These are phyloP conservation scores for Catharus fuscescens DNA, from an alignment of 2,113 vertebrate genomes.

Conservation along the genomic window DNA sequence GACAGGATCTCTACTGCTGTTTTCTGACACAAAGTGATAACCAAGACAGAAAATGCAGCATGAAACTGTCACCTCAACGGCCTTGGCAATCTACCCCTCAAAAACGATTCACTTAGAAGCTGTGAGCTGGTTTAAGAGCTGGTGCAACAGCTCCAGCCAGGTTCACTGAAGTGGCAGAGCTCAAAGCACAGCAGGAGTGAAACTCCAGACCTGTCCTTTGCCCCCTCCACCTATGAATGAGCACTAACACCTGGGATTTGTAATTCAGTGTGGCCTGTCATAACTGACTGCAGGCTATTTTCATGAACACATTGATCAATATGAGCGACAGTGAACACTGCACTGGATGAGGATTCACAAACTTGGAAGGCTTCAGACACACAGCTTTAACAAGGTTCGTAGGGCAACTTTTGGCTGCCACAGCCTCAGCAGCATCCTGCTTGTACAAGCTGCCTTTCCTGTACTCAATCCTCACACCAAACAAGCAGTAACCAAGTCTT, in stretches of 20 bases:
- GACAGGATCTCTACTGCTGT: neutral
- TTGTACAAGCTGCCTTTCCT: neutral
- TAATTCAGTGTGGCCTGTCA: fast-evolving
- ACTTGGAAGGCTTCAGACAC: neutral
- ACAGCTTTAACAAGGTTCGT: neutral
- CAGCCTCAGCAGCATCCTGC: neutral
- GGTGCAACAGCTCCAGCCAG: neutral
- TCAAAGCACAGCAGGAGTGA: neutral
- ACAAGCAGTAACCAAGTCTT: neutral
- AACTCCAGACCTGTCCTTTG: neutral
- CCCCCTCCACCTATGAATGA: neutral
- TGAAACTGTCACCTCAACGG: neutral
- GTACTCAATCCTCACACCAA: neutral
- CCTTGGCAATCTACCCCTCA: neutral
- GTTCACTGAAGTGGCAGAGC: neutral
- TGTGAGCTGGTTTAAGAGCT: neutral
- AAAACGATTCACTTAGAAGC: fast-evolving
- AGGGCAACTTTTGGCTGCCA: neutral
- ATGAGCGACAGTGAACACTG: neutral
- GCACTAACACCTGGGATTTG: neutral
- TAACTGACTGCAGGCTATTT: neutral
- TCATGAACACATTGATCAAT: neutral
- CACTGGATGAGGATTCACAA: conserved; percentile 9
- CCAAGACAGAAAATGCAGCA: neutral
- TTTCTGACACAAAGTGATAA: neutral